Conservation (phyloP, 2,797 vertebrate genomes). For the Sebastes cheni region DNA sequence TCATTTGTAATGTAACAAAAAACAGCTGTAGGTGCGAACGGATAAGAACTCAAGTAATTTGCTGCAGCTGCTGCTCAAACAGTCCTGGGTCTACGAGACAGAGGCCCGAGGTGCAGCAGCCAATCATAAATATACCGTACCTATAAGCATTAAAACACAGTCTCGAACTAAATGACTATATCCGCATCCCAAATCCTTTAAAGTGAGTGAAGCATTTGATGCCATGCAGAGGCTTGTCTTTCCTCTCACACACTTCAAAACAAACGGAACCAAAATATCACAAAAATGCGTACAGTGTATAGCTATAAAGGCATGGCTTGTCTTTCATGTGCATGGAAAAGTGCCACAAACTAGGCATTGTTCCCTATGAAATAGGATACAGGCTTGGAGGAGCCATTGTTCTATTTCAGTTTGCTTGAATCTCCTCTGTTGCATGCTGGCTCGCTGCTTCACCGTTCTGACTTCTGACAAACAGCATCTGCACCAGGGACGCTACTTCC, state of each 20-base stretch:
- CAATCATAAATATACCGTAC: conserved; percentile 34
- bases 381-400: conserved; percentile 74
- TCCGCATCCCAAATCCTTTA: conserved; percentile 56
- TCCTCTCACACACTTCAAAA: conserved; percentile 70
- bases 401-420: conserved; percentile 79
- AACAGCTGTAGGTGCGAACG: conserved; percentile 8
- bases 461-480: conserved; percentile 81
- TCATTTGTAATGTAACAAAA: conserved; percentile 14
- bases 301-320: conserved; percentile 56
- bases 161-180: conserved; percentile 56
- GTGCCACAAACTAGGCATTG: conserved; percentile 78
- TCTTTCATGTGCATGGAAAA: conserved; percentile 76
- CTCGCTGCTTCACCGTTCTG: conserved; percentile 60
- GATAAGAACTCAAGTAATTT: not conserved
- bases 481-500: conserved; percentile 74
- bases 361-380: conserved; percentile 75
- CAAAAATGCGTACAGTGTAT: conserved; percentile 61
- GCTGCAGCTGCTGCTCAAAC: conserved; percentile 12
- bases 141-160: conserved; percentile 38
- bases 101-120: conserved; percentile 14
- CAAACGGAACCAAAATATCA: conserved; percentile 66
- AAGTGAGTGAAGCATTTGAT: conserved; percentile 53
- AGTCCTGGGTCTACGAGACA: not conserved
- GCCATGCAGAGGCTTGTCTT: conserved; percentile 56
- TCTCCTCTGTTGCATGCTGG: conserved; percentile 68